Conservation (phyloP, 1,140 invertebrate species). For the Thrips palmi region DNA sequence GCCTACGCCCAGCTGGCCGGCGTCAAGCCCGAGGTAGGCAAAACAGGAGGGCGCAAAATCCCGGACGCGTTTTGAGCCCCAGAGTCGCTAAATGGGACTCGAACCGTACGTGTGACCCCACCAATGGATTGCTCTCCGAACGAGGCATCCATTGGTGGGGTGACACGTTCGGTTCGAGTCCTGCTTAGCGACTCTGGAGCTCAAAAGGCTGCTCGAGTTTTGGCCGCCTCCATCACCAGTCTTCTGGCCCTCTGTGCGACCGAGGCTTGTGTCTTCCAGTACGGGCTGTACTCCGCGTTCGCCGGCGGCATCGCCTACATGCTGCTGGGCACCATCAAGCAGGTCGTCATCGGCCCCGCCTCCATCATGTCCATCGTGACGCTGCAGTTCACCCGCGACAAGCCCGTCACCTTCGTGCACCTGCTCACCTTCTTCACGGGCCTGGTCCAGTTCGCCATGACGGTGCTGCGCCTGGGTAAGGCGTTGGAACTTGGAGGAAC, state of each 20-base stretch:
- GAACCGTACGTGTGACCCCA: no score
- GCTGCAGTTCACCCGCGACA: slow-evolving; percentile 46
- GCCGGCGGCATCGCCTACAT: slow-evolving; percentile 67
- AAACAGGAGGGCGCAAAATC: no score
- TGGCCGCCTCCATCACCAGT: no score
- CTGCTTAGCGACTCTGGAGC: no score
- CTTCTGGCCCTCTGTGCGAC: no score
- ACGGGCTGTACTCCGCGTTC: slow-evolving; percentile 51
- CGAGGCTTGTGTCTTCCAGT: slow-evolving; percentile 40
- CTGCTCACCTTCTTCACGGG: slow-evolving; percentile 61
- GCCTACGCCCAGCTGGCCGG: slow-evolving; percentile 45
- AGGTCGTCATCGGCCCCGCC: slow-evolving; percentile 79
- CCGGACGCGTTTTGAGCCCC: no score
- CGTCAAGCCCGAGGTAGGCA: slow-evolving; percentile 35
- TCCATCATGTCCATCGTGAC: slow-evolving; percentile 68
- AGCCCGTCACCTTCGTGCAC: slow-evolving; percentile 55
- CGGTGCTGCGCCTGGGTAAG: slow-evolving; percentile 52
- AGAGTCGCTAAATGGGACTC: no score
- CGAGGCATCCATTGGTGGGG: no score
- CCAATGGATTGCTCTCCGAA: no score
- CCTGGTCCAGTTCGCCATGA: slow-evolving; percentile 56
- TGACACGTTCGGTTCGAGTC: no score
- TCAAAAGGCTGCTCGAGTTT: no score
- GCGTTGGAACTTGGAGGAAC: not conserved
- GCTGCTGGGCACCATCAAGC: slow-evolving; percentile 73